Conservation (phyloP, 2,113 vertebrate species). For the Lontra canadensis region DNA sequence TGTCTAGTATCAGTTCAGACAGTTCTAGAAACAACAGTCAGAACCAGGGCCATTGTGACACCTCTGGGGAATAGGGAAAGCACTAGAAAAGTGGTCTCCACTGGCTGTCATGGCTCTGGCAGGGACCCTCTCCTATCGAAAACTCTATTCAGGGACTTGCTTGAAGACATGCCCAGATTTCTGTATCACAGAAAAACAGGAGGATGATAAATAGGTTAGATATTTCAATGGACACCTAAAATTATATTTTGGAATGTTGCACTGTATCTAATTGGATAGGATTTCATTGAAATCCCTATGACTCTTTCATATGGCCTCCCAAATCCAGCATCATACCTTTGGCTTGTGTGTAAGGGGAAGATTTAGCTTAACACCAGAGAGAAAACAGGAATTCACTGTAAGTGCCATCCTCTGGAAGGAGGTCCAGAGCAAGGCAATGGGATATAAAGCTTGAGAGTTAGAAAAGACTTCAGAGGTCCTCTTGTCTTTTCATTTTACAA, state of each 20-base stretch:
- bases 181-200: neutral
- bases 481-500: neutral
- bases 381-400: neutral
- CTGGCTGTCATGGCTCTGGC: neutral
- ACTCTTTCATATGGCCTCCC: neutral
- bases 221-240: neutral
- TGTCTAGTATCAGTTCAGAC: neutral
- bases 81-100: neutral
- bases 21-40: neutral
- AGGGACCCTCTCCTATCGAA: accelerated
- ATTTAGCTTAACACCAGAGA: neutral
- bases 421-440: neutral
- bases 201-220: neutral
- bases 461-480: neutral
- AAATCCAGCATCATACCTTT: neutral
- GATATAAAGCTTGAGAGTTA: neutral
- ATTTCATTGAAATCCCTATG: neutral
- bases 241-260: neutral
- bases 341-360: accelerated
- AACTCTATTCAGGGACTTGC: neutral
- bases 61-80: neutral
- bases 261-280: neutral
- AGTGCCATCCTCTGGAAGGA: neutral
- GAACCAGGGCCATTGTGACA: neutral
- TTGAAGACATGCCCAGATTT: neutral